Conservation (phyloP, 2,113 vertebrate genomes). For the Ammodytes dubius region DNA sequence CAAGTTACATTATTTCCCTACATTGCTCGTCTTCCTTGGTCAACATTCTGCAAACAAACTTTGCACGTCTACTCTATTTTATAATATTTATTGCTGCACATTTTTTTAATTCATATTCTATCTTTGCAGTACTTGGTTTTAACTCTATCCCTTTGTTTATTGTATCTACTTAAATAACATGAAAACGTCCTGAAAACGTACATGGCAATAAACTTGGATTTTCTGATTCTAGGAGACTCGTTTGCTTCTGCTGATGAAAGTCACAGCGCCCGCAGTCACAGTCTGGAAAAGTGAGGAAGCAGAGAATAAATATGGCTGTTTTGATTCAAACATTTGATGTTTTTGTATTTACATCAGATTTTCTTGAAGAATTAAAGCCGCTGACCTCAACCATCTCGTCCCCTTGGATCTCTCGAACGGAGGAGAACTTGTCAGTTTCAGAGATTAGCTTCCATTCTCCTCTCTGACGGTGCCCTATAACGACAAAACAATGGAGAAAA, state of each 20-base stretch:
- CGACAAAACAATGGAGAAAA: not conserved
- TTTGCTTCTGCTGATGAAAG: slow-evolving; percentile 85
- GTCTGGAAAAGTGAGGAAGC: slow-evolving; percentile 75
- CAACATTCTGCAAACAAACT: no score
- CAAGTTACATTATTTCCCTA: no score
- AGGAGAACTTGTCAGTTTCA: slow-evolving; percentile 84
- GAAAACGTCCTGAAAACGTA: no score
- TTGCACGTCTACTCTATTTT: no score
- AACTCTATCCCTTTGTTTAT: no score
- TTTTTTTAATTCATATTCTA: no score
- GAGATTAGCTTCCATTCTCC: slow-evolving; percentile 84
- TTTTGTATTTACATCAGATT: not conserved
- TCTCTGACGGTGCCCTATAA: slow-evolving; percentile 85
- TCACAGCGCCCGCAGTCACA: slow-evolving; percentile 80
- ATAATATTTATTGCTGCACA: no score
- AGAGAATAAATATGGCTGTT: not conserved
- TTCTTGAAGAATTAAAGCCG: not conserved
- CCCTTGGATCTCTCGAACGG: slow-evolving; percentile 87
- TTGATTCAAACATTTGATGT: not conserved
- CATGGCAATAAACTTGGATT: no score
- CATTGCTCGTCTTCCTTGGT: no score
- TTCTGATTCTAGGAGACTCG: slow-evolving; percentile 58
- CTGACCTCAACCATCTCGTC: slow-evolving; percentile 90
- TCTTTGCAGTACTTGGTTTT: no score
- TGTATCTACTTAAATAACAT: no score